These are phyloP conservation scores for Lucifuga dentata DNA, from an alignment of 2,113 vertebrate species.

Conservation along the genomic window DNA sequence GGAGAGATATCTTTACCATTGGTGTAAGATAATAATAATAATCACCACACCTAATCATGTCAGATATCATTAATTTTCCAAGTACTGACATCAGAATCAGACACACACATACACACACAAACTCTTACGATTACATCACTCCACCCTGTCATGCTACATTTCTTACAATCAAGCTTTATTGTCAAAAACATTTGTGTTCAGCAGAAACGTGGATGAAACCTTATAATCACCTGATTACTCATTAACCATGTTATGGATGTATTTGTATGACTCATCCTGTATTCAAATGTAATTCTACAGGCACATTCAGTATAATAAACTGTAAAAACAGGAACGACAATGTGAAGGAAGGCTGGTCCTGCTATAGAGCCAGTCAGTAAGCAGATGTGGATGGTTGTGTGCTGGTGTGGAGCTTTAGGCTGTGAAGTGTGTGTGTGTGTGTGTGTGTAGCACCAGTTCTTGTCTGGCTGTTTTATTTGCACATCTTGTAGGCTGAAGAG, in stretches of 20 bases:
- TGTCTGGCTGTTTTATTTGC: neutral
- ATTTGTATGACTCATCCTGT: conserved; percentile 81
- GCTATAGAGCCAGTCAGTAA: neutral
- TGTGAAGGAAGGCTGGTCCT: neutral
- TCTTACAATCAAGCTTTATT: conserved; percentile 72
- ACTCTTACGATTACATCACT: neutral
- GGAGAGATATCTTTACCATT: conserved; percentile 55
- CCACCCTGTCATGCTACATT: conserved; percentile 20
- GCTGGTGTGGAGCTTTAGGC: neutral
- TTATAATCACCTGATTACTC: conserved; percentile 31
- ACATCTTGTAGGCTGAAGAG: no score
- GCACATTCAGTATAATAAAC: neutral
- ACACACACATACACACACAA: neutral
- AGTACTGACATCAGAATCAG: neutral
- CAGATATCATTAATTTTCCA: neutral
- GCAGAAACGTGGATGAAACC: no score
- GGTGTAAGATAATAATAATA: conserved; percentile 26
- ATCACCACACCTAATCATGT: neutral
- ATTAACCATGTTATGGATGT: conserved; percentile 67
- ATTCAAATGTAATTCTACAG: conserved; percentile 4
- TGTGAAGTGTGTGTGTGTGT: neutral
- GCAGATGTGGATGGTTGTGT: neutral
- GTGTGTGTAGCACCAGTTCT: neutral
- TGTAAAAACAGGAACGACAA: neutral
- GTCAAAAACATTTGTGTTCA: conserved; percentile 76